Base-by-base conservation (phyloP, 2,113 vertebrate genomes). In the Herpetotheres cachinnans region DNA sequence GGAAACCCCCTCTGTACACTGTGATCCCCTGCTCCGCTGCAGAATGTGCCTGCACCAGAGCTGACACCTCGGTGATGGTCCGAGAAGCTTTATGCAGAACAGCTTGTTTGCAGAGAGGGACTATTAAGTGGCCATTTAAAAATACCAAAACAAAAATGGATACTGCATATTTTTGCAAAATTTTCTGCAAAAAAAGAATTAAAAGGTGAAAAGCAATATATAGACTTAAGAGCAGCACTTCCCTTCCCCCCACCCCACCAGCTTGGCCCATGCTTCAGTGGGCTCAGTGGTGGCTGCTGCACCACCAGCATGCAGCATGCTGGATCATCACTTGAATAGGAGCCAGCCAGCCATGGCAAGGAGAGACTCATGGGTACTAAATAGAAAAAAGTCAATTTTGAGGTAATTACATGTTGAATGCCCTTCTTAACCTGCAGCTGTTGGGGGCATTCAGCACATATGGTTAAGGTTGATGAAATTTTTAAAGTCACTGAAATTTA, bases 381-480 rank as follows among this genome's bases (percentile, higher is more conserved):
- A 94, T 46, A 94, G 89, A 94, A 95, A 85, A 77, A 95, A 96
- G 95, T 81, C 89, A 95, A 89, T 97, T 97, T 90, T 84, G 94
- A 95, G 93, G 93, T 96, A 97, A 97, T 97, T 97, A 97, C 6
- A 4, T 90, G 91, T 87, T 91, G 96, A 97, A 90, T 93, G 94
- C 89, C 95, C 94, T 97, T 94, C 71, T 96, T 97, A 96, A 96
- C 93, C 95, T 30, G 26, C 91, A 97, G 95, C 89, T 97, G 95
- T 95, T 86, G 82, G 84, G 94, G 93, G 77, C 93, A 95, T 87
- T 94, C 91, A 94, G 93, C 84, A 93, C 95, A 96, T 95, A 95
- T 80, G 95, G 94, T 91, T 97, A 95, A 95, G 74, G 91, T 21
- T 97, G 95, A 95, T 95, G 94, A 91, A 93, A 95, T 96, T 95